phyloP scores from a whole-genome alignment of 2,797 vertebrate genomes.

The Hephaestus fuliginosus region DNA sequence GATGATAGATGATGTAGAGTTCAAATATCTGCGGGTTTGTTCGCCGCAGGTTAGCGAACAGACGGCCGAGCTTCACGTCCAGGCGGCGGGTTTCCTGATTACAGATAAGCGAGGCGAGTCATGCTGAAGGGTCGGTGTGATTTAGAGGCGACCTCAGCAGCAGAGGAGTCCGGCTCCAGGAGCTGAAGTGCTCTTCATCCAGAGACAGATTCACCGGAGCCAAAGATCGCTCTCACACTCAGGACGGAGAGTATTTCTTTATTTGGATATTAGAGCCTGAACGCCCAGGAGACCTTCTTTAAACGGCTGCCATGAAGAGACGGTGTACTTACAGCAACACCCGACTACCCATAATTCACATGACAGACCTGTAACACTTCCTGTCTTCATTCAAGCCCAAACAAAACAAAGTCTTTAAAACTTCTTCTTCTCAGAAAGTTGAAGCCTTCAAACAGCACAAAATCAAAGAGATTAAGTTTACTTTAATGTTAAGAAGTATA shows the following conservation, averaged over 20 bases:
- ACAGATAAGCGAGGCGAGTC: conserved; percentile 15
- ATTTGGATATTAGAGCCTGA: background rate
- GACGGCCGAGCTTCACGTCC: background rate
- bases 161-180: background rate
- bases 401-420: background rate
- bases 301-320: background rate
- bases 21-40: background rate
- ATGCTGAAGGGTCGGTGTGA: conserved; percentile 21
- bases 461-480: no score
- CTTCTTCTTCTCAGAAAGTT: no score
- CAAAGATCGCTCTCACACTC: background rate
- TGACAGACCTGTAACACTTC: background rate
- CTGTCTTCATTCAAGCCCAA: background rate
- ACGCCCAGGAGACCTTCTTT: background rate
- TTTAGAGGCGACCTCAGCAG: conserved; percentile 14
- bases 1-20: no score
- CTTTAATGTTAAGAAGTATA: no score
- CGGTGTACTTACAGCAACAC: background rate
- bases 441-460: no score
- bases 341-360: background rate
- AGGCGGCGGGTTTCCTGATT: conserved; percentile 10
- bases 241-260: background rate
- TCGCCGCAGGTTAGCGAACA: conserved; percentile 10
- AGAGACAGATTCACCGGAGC: background rate
- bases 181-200: conserved; percentile 7